Percentiles rank a stretch among this genome's conserved stretches.
Conservation (phyloP, 2,888 invertebrate genomes). For the Leucophenga maculata region DNA sequence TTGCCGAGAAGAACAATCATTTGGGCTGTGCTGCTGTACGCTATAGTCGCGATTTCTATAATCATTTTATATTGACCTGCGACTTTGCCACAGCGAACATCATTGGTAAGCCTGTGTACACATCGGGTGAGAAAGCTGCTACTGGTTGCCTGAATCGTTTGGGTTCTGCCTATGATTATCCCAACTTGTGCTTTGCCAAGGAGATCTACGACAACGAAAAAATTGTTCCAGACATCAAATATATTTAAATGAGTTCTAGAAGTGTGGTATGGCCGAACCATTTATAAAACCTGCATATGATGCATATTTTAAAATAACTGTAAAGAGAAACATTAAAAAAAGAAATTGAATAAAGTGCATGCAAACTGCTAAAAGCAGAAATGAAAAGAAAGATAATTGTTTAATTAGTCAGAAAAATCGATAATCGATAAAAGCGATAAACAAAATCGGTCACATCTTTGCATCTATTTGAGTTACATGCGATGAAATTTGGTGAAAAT, state of each 20-base stretch:
- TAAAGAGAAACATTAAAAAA: too few species aligned
- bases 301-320: too few species aligned
- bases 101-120: constrained; percentile 48
- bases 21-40: constrained; percentile 51
- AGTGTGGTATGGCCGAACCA: background rate
- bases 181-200: constrained; percentile 48
- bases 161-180: constrained; percentile 50
- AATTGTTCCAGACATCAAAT: constrained; percentile 32
- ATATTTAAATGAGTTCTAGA: background rate
- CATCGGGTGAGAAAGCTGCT: constrained; percentile 46
- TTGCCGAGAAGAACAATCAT: constrained; percentile 50
- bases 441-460: too few species aligned
- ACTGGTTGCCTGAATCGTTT: constrained; percentile 48
- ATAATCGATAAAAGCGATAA: too few species aligned
- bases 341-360: too few species aligned
- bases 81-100: constrained; percentile 50
- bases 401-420: too few species aligned
- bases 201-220: constrained; percentile 53
- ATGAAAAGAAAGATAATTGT: too few species aligned
- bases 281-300: too few species aligned
- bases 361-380: too few species aligned
- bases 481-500: too few species aligned
- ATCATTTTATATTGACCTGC: constrained; percentile 51
- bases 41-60: constrained; percentile 41
- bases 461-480: too few species aligned